A percentile compares a stretch with the other conserved stretches of the same genome.
Conservation (phyloP, 1,140 invertebrate genomes). For the Drosophila pandora region DNA sequence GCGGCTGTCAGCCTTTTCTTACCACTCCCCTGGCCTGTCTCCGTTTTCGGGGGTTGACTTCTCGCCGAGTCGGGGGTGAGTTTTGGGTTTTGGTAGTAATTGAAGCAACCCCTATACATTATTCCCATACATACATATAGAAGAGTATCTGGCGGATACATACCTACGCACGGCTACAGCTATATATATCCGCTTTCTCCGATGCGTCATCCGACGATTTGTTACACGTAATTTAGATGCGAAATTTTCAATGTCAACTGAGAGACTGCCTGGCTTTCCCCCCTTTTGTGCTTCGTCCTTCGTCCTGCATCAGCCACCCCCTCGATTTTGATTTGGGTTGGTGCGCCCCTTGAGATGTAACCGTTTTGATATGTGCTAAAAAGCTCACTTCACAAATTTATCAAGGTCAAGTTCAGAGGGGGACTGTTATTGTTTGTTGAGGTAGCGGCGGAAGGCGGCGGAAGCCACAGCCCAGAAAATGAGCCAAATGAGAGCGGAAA, state of each 20-base stretch:
- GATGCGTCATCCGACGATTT: conserved; percentile 75
- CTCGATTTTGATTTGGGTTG: background rate
- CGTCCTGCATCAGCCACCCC: background rate
- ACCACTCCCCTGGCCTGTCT: background rate
- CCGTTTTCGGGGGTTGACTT: conserved; percentile 74
- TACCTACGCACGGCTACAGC: background rate
- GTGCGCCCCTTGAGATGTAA: conserved; percentile 72
- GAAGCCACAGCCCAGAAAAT: conserved; percentile 38
- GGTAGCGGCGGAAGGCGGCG: conserved; percentile 48
- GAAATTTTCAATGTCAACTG: conserved; percentile 77
- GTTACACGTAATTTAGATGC: conserved; percentile 72
- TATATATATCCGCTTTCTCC: conserved; percentile 24
- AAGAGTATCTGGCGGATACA: conserved; percentile 4
- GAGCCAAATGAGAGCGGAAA: conserved; percentile 21
- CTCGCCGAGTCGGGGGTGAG: conserved; percentile 48
- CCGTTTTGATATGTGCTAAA: conserved; percentile 79
- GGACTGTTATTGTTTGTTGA: conserved; percentile 72
- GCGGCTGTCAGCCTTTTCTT: conserved; percentile 52
- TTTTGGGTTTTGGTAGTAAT: conserved; percentile 58
- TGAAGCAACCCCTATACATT: conserved; percentile 64
- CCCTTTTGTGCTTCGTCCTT: background rate
- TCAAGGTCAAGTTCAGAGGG: conserved; percentile 77
- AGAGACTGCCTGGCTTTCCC: conserved; percentile 13
- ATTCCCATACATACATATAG: background rate
- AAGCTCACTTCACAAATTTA: conserved; percentile 79